Evolutionary conservation across 2,797 vertebrate genomes (phyloP), one percentile per base, ranked within the genome.

Genomic region (Phataginus tetradactyla): DNA sequence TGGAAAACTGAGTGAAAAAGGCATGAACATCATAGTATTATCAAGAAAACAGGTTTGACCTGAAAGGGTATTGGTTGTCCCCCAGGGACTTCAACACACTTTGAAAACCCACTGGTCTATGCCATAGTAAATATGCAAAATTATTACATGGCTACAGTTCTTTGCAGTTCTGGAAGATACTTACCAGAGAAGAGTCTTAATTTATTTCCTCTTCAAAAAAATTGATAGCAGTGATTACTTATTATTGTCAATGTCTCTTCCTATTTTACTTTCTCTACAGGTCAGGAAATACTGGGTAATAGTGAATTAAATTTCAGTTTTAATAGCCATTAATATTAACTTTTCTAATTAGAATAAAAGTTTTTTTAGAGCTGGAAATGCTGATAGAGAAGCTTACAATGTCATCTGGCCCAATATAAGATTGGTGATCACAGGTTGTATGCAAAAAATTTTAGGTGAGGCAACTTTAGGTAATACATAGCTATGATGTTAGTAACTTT

Each of bases 1-100:
- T 88, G 37, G 57, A 83, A 69, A 93, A 87, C 45, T 68, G 32
- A 92, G 45, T 55, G 1, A 51, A 93, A 77, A 95, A 53, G 37
- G 34, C 29, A 4, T 21, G 25, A 17, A 57, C 21, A 49, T 69
- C 45, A 64, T 57, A 68, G 69, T 27, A 53, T 88, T 75, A 55
- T 80, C 34, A 34, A 78, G 29, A 89, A 92, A 93, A 86, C 32
- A 89, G 32, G 94, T 94, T 95, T 57, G 55, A 85, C 51, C 57
- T 80, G 68, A 57, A 66, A 78, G 32, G 13, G 15, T 86, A 9
- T 9, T 61, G 49, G 39, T n/a, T 37, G 39, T n/a, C 32, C 83
- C 83, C 12, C 15, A 49, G 51, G 32, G n/a, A 1, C 12, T 89
- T 90, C 32, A 69, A 37, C 5, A 80, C 18, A 63, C 13, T 92